Evolutionary conservation across 2,113 vertebrate species (phyloP).

Genomic region (Lagopus leucura): DNA sequence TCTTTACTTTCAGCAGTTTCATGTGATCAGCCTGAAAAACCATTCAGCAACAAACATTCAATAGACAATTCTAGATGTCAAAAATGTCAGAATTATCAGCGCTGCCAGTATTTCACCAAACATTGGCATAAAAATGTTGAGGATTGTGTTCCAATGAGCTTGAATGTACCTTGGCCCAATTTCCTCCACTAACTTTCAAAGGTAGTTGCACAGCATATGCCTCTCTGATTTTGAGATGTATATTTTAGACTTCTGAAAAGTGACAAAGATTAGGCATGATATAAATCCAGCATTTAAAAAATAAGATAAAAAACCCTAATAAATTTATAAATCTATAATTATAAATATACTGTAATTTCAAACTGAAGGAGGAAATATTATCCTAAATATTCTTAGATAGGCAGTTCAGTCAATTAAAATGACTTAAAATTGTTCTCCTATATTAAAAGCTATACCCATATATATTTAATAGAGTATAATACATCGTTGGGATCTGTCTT

Average conservation of each 20-base stretch:
- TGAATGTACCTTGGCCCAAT: neutral
- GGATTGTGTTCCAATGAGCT: neutral
- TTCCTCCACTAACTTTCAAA: neutral
- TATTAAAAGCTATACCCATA: neutral
- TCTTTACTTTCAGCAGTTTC: slow-evolving; percentile 72
- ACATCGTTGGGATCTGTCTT: neutral
- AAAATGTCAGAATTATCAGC: slow-evolving; percentile 71
- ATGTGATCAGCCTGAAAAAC: slow-evolving; percentile 69
- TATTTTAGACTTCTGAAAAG: neutral
- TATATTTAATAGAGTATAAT: neutral
- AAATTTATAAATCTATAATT: neutral
- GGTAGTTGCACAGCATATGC: neutral
- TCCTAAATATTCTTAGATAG: neutral
- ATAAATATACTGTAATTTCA: neutral
- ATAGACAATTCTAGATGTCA: slow-evolving; percentile 78
- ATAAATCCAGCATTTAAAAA: neutral
- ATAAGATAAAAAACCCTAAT: neutral
- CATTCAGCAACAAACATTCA: slow-evolving; percentile 68
- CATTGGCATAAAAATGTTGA: neutral
- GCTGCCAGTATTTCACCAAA: slow-evolving; percentile 61
- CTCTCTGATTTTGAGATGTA: neutral
- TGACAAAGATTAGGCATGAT: neutral
- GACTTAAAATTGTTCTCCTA: neutral
- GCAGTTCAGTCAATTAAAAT: neutral
- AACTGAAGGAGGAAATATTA: neutral